Percentiles rank a stretch among this genome's conserved stretches.
These are phyloP conservation scores for Heteromyza rotundicornis DNA, from an alignment of 2,888 invertebrate species.

Conservation along the genomic window DNA sequence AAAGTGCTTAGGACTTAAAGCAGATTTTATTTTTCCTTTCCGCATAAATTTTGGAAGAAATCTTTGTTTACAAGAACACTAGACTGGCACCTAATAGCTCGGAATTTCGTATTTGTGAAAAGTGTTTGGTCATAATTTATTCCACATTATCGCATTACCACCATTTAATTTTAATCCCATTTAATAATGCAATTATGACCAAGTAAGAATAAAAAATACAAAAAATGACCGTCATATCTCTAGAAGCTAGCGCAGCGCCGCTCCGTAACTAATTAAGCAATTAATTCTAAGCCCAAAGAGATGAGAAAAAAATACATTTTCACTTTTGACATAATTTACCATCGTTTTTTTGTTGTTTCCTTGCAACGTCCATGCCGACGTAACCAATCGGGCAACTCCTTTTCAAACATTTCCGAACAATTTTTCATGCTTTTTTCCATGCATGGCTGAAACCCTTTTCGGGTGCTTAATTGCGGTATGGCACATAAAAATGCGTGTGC, in stretches of 20 bases:
- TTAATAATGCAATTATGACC: constrained; percentile 55
- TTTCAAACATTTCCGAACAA: background rate
- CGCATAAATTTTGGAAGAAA: no score
- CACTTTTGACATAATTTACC: background rate
- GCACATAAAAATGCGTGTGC: background rate
- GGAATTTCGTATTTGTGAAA: no score
- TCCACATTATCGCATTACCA: constrained; percentile 30
- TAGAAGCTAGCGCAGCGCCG: constrained; percentile 29
- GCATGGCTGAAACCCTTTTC: background rate
- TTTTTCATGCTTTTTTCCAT: background rate
- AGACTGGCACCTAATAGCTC: no score
- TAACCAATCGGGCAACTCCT: background rate
- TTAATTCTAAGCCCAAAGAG: constrained; percentile 44
- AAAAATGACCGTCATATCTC: constrained; percentile 46
- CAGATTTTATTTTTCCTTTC: no score
- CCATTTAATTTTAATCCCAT: constrained; percentile 39
- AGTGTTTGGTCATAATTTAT: no score
- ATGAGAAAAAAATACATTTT: background rate
- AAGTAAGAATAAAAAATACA: constrained; percentile 22
- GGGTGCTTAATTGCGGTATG: background rate
- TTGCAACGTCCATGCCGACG: background rate
- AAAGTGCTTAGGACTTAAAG: no score
- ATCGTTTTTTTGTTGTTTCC: background rate
- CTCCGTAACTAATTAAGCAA: constrained; percentile 56
- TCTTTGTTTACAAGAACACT: no score